phyloP scores from a whole-genome alignment of 2,888 invertebrate genomes.

The Polyommatus iphigenia region DNA sequence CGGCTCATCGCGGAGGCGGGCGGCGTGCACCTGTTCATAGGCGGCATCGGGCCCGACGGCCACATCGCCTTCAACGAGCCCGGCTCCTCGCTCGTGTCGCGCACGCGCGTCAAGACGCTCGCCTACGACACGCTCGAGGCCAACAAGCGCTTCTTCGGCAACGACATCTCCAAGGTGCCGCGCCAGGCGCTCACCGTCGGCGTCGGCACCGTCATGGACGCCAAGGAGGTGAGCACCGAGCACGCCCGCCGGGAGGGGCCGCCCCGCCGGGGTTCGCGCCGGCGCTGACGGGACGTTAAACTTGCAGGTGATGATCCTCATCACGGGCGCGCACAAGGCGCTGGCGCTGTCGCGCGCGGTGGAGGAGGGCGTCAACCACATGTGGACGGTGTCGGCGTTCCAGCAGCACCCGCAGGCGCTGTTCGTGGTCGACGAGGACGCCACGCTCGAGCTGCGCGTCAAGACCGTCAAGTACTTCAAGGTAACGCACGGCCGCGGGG shows the following conservation, averaged over 20 bases:
- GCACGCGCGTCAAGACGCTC: slow-evolving; percentile 97
- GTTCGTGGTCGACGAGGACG: slow-evolving; percentile 98
- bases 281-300: neutral
- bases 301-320: slow-evolving; percentile 94
- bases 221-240: slow-evolving; percentile 87
- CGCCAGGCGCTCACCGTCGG: slow-evolving; percentile 98
- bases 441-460: slow-evolving; percentile 96
- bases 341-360: slow-evolving; percentile 98
- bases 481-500: slow-evolving; percentile 69
- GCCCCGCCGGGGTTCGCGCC: neutral
- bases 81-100: slow-evolving; percentile 96
- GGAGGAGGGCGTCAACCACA: slow-evolving; percentile 99
- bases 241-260: neutral
- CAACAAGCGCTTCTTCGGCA: slow-evolving; percentile 97
- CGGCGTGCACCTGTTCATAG: slow-evolving; percentile 97
- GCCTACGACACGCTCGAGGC: slow-evolving; percentile 98
- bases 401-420: slow-evolving; percentile 96
- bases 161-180: slow-evolving; percentile 96
- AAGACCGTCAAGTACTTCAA: slow-evolving; percentile 99
- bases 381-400: slow-evolving; percentile 99
- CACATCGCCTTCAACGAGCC: slow-evolving; percentile 99
- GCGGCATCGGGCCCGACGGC: slow-evolving; percentile 99
- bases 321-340: slow-evolving; percentile 97
- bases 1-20: slow-evolving; percentile 90
- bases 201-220: slow-evolving; percentile 99